Conservation (phyloP, 2,113 vertebrate species). For the Gila orcuttii region DNA sequence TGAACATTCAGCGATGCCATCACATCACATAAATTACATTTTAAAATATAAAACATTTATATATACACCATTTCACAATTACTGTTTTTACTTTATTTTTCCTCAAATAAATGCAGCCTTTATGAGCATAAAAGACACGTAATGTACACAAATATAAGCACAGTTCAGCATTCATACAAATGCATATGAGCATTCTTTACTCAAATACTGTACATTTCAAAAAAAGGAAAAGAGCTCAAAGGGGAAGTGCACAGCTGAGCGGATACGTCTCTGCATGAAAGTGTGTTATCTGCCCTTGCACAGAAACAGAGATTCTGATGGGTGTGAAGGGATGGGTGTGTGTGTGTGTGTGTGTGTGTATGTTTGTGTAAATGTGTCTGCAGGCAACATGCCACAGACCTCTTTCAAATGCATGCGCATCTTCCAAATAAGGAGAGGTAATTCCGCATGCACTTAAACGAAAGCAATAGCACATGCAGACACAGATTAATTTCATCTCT, state of each 20-base stretch:
- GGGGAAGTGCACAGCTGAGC: conserved; percentile 63
- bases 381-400: conserved; percentile 17
- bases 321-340: conserved; percentile 24
- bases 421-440: conserved; percentile 30
- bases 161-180: not conserved
- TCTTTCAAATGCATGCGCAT: not conserved
- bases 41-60: not conserved
- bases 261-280: conserved; percentile 37
- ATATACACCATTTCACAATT: not conserved
- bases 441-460: conserved; percentile 19
- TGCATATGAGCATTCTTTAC: not conserved
- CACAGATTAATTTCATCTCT: conserved; percentile 56
- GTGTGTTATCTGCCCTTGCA: conserved; percentile 25
- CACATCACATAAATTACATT: not conserved
- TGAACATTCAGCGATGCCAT: not conserved
- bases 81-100: not conserved
- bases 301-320: conserved; percentile 50
- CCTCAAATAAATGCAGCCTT: not conserved
- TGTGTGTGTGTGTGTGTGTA: not conserved
- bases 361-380: not conserved
- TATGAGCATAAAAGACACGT: not conserved
- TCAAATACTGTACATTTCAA: not conserved
- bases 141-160: not conserved
- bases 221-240: conserved; percentile 44
- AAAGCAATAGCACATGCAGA: conserved; percentile 61